Conservation (phyloP, 2,797 vertebrate genomes). For the Manis javanica region DNA sequence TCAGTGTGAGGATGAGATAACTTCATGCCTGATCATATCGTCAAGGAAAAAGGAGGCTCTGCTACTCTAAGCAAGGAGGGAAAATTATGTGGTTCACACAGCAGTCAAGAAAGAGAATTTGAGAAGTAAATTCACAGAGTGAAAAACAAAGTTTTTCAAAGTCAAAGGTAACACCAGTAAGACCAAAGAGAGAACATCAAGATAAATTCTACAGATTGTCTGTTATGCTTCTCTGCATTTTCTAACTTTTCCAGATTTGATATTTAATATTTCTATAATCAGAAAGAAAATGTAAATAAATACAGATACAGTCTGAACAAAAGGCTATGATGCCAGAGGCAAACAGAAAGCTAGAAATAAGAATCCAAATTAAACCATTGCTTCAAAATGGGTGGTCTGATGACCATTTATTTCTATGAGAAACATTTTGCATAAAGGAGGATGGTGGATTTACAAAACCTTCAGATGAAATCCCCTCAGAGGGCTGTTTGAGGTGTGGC, state of each 20-base stretch:
- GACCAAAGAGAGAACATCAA: neutral
- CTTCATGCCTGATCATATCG: neutral
- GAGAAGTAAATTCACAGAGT: neutral
- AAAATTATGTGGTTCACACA: neutral
- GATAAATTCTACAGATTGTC: neutral
- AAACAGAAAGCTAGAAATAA: neutral
- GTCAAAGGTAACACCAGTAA: neutral
- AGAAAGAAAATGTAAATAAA: neutral
- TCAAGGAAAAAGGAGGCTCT: neutral
- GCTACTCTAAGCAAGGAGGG: neutral
- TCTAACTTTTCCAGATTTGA: neutral
- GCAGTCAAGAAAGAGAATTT: neutral
- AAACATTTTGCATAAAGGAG: neutral
- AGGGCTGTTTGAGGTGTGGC: neutral
- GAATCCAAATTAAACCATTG: neutral
- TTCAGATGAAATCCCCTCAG: neutral
- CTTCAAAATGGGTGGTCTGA: neutral
- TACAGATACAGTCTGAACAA: neutral
- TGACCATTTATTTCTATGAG: neutral
- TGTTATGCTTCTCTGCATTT: neutral
- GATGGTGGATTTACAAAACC: neutral
- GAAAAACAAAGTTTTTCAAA: neutral
- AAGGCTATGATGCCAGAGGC: neutral
- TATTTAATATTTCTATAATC: neutral
- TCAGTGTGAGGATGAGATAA: neutral